Evolutionary conservation across 2,113 vertebrate genomes (phyloP).

Genomic region (Austrofundulus limnaeus): DNA sequence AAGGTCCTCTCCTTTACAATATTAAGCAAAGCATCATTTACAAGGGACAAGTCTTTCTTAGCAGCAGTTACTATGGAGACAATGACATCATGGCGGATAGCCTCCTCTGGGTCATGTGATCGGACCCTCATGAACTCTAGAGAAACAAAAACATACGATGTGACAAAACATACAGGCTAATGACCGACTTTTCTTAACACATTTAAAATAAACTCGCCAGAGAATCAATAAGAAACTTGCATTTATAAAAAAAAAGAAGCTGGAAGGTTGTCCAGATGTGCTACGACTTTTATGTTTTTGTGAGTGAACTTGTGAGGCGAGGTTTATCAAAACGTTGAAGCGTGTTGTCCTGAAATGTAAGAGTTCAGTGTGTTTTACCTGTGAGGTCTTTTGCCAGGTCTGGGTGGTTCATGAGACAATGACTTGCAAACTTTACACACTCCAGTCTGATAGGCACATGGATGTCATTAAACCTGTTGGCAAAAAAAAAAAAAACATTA

Average conservation of each 20-base stretch:
- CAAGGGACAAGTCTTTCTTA: conserved; percentile 95
- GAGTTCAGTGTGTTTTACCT: conserved; percentile 45
- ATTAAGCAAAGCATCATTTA: conserved; percentile 96
- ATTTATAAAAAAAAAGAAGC: neutral
- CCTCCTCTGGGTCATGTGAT: conserved; percentile 98
- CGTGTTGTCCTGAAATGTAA: too few relatives aligned
- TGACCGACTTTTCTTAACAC: neutral
- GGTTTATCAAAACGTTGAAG: neutral
- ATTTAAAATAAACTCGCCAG: too few relatives aligned
- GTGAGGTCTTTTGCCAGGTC: conserved; percentile 98
- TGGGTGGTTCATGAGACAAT: conserved; percentile 98
- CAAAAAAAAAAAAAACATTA: neutral
- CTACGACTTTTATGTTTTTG: too few relatives aligned
- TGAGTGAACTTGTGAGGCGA: neutral
- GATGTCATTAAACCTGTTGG: conserved; percentile 96
- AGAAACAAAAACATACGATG: conserved; percentile 8
- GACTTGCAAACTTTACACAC: conserved; percentile 98
- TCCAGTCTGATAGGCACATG: conserved; percentile 97
- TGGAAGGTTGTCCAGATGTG: neutral
- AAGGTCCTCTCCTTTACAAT: conserved; percentile 96
- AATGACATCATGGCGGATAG: conserved; percentile 98
- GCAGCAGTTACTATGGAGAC: conserved; percentile 99
- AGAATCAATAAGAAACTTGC: too few relatives aligned
- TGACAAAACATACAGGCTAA: neutral
- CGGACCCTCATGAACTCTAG: conserved; percentile 94